These are phyloP conservation scores for Platycheirus rosarum DNA, from an alignment of 2,888 invertebrate genomes.

Conservation along the genomic window DNA sequence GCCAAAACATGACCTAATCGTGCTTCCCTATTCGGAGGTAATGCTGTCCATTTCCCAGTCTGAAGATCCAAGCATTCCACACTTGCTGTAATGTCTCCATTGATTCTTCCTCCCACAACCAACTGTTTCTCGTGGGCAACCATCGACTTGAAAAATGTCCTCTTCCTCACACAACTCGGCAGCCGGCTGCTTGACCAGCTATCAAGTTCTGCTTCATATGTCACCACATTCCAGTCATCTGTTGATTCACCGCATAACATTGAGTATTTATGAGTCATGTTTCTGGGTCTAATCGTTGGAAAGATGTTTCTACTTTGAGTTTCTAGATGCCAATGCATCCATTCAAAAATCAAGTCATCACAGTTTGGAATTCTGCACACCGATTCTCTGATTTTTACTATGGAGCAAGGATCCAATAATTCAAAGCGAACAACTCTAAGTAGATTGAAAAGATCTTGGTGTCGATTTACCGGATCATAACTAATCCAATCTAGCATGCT, in stretches of 20 bases:
- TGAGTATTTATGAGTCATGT: background rate
- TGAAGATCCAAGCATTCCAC: background rate
- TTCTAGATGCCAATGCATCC: background rate
- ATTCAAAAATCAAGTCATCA: background rate
- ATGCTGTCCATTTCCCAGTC: background rate
- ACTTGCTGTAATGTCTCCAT: background rate
- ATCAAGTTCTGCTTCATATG: background rate
- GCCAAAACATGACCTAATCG: background rate
- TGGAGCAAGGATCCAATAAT: background rate
- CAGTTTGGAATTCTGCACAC: background rate
- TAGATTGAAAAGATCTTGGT: background rate
- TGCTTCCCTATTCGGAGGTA: background rate
- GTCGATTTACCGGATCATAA: background rate
- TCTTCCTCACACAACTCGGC: background rate
- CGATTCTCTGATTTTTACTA: background rate
- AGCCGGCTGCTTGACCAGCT: background rate
- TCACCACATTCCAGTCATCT: constrained; percentile 3
- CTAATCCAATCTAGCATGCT: background rate
- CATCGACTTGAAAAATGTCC: background rate
- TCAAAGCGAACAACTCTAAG: background rate
- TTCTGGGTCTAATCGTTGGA: background rate
- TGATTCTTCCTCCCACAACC: background rate
- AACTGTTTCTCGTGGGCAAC: background rate
- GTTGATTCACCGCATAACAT: background rate
- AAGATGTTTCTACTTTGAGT: too few relatives aligned